Conservation (phyloP, 1,140 invertebrate species). For the Dendrolimus punctatus region DNA sequence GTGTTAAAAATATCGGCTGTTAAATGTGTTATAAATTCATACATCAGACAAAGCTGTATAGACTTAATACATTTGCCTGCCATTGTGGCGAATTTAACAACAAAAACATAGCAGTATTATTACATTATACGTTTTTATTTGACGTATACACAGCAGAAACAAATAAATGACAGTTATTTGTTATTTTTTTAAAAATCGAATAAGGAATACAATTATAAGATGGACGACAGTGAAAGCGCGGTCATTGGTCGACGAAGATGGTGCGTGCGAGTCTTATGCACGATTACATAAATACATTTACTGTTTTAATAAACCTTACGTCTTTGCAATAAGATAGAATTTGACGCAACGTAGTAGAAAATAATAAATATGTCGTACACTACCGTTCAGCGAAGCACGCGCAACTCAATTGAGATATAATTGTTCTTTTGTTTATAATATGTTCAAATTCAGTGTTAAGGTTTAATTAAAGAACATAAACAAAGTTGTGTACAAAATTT, state of each 20-base stretch:
- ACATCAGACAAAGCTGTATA: too few relatives aligned
- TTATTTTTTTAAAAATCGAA: conserved; percentile 50
- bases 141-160: too few relatives aligned
- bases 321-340: conserved; percentile 16
- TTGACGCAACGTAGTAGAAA: conserved; percentile 7
- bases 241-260: conserved; percentile 55
- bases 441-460: conserved; percentile 14
- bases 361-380: conserved; percentile 44
- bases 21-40: too few relatives aligned
- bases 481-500: too few relatives aligned
- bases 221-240: conserved; percentile 64
- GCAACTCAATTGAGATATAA: conserved; percentile 49
- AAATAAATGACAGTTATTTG: too few relatives aligned
- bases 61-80: too few relatives aligned
- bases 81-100: too few relatives aligned
- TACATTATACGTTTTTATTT: too few relatives aligned
- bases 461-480: conserved; percentile 1
- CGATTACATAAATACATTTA: conserved; percentile 29
- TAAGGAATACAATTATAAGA: conserved; percentile 41
- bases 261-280: conserved; percentile 45
- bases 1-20: too few relatives aligned
- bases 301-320: conserved; percentile 4
- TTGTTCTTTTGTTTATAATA: conserved; percentile 60
- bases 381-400: conserved; percentile 48
- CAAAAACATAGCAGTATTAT: too few relatives aligned